phyloP scores from a whole-genome alignment of 1,140 invertebrate genomes.

The Colletes gigas region DNA sequence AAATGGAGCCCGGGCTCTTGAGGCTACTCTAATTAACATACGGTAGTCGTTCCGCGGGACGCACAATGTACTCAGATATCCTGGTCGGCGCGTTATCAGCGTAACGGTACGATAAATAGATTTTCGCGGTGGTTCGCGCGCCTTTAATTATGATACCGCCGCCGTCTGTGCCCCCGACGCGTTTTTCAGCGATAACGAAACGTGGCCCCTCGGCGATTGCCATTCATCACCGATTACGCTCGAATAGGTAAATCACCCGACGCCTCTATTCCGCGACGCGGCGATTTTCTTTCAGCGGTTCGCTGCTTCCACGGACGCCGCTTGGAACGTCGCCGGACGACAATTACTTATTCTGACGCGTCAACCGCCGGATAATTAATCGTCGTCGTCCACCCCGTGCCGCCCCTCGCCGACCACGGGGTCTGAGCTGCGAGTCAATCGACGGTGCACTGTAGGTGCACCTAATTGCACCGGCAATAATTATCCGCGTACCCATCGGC shows the following conservation, averaged over 20 bases:
- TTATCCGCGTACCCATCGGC: constrained; percentile 38
- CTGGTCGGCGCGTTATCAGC: constrained; percentile 35
- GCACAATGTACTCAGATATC: constrained; percentile 41
- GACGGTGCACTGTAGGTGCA: constrained; percentile 7
- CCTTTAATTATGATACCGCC: constrained; percentile 44
- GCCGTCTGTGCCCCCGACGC: neutral
- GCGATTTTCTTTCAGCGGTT: constrained; percentile 37
- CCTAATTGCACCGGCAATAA: constrained; percentile 46
- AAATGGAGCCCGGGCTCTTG: constrained; percentile 7
- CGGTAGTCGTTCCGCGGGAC: neutral
- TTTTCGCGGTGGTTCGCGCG: constrained; percentile 38
- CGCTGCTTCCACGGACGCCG: constrained; percentile 13
- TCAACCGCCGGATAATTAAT: constrained; percentile 64
- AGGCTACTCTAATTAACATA: constrained; percentile 49
- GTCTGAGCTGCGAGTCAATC: constrained; percentile 19
- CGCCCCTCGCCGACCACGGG: neutral
- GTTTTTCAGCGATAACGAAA: constrained; percentile 49
- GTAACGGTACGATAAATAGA: constrained; percentile 58
- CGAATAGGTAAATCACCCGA: constrained; percentile 57
- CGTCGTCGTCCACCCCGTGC: neutral
- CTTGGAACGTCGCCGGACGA: constrained; percentile 28
- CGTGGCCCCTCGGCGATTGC: constrained; percentile 19
- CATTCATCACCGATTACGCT: constrained; percentile 58
- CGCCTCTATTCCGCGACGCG: constrained; percentile 41
- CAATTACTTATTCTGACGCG: constrained; percentile 63